phyloP scores from a whole-genome alignment of 2,888 invertebrate genomes.

The Cheilosia urbana region DNA sequence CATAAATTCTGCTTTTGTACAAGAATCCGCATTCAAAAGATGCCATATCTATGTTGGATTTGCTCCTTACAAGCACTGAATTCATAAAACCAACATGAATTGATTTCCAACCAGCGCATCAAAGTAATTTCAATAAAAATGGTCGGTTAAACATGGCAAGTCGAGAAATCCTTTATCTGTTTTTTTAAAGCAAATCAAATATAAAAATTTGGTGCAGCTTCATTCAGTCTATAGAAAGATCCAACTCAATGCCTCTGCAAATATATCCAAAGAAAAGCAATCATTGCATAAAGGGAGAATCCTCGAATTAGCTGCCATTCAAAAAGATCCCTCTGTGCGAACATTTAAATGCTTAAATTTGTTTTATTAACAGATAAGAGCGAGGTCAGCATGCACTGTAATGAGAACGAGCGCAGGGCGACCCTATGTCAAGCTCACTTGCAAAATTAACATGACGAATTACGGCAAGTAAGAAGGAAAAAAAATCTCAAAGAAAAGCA shows the following conservation, averaged over 20 bases:
- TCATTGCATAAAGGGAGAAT: constrained; percentile 25
- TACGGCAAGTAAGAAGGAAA: background rate
- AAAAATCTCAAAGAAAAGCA: background rate
- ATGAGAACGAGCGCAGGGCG: constrained; percentile 34
- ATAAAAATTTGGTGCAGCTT: constrained; percentile 23
- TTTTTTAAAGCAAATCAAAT: constrained; percentile 16
- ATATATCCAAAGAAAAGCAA: constrained; percentile 51
- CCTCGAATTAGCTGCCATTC: constrained; percentile 36
- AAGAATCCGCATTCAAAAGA: background rate
- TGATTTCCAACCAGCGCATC: background rate
- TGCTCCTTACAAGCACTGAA: background rate
- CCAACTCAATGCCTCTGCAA: constrained; percentile 29
- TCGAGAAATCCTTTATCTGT: background rate
- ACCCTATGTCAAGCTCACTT: constrained; percentile 2
- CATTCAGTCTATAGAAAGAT: constrained; percentile 36
- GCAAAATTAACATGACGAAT: constrained; percentile 48
- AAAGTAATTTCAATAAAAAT: constrained; percentile 34
- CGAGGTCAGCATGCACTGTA: constrained; percentile 51
- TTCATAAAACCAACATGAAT: constrained; percentile 10
- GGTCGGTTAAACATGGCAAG: background rate
- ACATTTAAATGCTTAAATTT: background rate
- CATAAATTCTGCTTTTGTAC: no score
- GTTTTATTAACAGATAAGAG: constrained; percentile 40
- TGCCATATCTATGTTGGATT: background rate
- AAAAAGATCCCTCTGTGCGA: constrained; percentile 8